A percentile compares a stretch with the other conserved stretches of the same genome.
These are phyloP conservation scores for Augochlorella aurata DNA, from an alignment of 2,888 invertebrate genomes.

Conservation along the genomic window DNA sequence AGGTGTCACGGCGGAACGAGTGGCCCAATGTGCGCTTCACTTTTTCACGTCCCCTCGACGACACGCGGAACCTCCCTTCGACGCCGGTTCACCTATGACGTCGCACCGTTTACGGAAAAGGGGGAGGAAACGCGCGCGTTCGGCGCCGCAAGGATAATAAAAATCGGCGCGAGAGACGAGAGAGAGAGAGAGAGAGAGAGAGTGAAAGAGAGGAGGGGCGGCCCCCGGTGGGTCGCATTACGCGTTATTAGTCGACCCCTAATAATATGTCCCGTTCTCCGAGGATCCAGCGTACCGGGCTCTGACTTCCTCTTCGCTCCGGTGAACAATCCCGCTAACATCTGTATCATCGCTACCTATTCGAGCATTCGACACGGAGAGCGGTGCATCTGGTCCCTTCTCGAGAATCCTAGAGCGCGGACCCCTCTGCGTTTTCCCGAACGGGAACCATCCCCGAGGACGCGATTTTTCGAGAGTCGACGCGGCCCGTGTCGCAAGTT, in stretches of 20 bases:
- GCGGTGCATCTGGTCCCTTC: slow-evolving; percentile 72
- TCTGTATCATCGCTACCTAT: slow-evolving; percentile 79
- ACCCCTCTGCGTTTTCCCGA: not conserved
- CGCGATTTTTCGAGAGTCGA: not conserved
- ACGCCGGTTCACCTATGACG: slow-evolving; percentile 67
- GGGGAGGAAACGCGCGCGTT: slow-evolving; percentile 13
- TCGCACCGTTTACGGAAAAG: slow-evolving; percentile 29
- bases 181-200: slow-evolving; percentile 21
- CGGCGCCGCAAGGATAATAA: slow-evolving; percentile 46
- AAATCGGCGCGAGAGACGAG: slow-evolving; percentile 38
- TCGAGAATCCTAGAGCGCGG: not conserved
- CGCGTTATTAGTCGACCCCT: slow-evolving; percentile 79
- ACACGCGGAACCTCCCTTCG: slow-evolving; percentile 38
- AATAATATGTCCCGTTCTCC: slow-evolving; percentile 70
- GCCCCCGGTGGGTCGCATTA: slow-evolving; percentile 70
- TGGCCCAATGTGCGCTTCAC: slow-evolving; percentile 60
- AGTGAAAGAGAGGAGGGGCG: not conserved
- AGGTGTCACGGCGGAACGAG: slow-evolving; percentile 73
- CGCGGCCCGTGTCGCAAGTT: not conserved
- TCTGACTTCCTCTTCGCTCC: slow-evolving; percentile 57
- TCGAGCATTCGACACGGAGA: slow-evolving; percentile 69
- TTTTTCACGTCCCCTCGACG: slow-evolving; percentile 46
- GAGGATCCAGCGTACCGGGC: slow-evolving; percentile 19
- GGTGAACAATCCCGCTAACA: slow-evolving; percentile 73
- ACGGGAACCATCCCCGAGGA: not conserved